Percentiles rank a stretch among this genome's conserved stretches.
These are phyloP conservation scores for Drosophila kambysellisi DNA, from an alignment of 2,888 invertebrate genomes.

Conservation along the genomic window DNA sequence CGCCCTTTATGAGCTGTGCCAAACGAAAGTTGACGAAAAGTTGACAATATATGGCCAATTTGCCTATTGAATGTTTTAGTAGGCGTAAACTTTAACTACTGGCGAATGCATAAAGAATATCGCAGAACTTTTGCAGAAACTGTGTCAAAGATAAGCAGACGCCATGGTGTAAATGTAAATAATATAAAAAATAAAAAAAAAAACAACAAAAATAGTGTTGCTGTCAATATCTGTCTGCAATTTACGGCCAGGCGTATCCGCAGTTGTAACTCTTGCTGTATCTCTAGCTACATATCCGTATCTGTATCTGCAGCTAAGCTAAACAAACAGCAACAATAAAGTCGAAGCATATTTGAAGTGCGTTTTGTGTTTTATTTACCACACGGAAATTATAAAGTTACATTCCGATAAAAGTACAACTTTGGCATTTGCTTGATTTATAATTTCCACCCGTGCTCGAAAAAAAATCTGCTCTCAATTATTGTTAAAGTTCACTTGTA, in stretches of 20 bases:
- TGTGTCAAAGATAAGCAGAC: conserved; percentile 69
- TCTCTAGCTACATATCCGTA: conserved; percentile 26
- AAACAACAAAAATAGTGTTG: conserved; percentile 19
- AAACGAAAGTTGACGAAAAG: conserved; percentile 11
- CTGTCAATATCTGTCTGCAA: conserved; percentile 63
- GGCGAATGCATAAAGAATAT: conserved; percentile 18
- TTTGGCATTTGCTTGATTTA: conserved; percentile 56
- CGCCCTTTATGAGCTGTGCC: conserved; percentile 23
- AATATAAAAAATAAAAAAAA: conserved; percentile 33
- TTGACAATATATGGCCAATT: conserved; percentile 2
- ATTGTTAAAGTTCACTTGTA: background rate
- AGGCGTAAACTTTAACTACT: conserved; percentile 31
- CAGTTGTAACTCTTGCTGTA: conserved; percentile 35
- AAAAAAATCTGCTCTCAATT: conserved; percentile 6
- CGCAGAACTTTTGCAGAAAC: conserved; percentile 39
- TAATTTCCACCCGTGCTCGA: conserved; percentile 57
- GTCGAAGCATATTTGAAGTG: conserved; percentile 36
- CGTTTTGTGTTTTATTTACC: conserved; percentile 60
- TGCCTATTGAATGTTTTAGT: background rate
- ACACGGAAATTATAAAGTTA: conserved; percentile 76
- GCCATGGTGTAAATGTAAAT: conserved; percentile 33
- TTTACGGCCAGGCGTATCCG: conserved; percentile 60
- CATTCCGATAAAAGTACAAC: conserved; percentile 39
- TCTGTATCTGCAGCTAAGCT: conserved; percentile 43
- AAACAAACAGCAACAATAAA: conserved; percentile 47